Conservation (phyloP, 2,113 vertebrate species). For the Neodontobutis hainanensis region DNA sequence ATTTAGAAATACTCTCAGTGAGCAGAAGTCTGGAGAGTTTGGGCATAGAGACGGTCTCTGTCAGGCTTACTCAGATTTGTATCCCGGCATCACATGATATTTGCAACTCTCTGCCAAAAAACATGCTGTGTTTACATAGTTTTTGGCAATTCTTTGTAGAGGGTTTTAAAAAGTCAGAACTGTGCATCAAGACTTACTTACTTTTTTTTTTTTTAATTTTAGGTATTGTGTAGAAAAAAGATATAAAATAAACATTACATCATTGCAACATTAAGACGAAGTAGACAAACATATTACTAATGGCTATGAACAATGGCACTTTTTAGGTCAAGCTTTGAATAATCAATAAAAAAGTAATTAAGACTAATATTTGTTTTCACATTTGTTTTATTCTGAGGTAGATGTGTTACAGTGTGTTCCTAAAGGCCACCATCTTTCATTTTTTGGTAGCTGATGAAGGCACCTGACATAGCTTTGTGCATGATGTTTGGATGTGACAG, state of each 20-base stretch:
- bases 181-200: no score
- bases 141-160: background rate
- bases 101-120: background rate
- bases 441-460: constrained; percentile 37
- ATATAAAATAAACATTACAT: no score
- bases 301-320: no score
- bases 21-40: background rate
- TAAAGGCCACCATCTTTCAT: constrained; percentile 19
- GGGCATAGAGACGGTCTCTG: background rate
- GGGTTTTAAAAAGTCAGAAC: background rate
- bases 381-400: no score
- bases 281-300: no score
- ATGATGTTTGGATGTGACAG: constrained; percentile 61
- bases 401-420: no score
- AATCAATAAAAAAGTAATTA: no score
- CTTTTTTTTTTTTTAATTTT: no score
- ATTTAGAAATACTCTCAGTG: background rate
- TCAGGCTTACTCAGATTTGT: constrained; percentile 3
- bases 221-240: no score
- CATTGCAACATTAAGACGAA: no score
- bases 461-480: constrained; percentile 21
- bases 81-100: background rate
- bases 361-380: no score
- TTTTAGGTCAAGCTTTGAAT: no score
- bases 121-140: constrained; percentile 5